Conservation (phyloP, 2,113 vertebrate species). For the Steatornis caripensis region DNA sequence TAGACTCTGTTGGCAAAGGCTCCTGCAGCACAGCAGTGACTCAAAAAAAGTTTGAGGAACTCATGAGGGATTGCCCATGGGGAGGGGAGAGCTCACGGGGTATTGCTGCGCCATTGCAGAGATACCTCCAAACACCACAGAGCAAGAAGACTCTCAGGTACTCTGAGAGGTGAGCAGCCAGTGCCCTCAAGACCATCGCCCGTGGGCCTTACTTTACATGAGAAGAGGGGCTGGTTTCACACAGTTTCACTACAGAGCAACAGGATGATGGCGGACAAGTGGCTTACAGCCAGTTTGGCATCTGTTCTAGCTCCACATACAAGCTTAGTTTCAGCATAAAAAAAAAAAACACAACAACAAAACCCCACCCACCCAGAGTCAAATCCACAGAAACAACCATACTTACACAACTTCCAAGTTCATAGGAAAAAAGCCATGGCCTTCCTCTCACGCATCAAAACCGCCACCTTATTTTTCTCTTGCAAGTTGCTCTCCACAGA, state of each 20-base stretch:
- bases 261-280: too few species aligned
- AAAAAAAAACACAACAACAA: too few species aligned
- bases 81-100: not conserved
- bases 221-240: not conserved
- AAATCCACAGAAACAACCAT: not conserved
- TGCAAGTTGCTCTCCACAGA: not conserved
- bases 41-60: not conserved
- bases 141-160: not conserved
- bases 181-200: not conserved
- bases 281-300: not conserved
- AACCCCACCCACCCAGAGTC: too few species aligned
- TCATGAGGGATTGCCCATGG: rapidly evolving
- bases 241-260: not conserved
- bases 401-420: not conserved
- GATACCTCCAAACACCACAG: rapidly evolving
- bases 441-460: rapidly evolving
- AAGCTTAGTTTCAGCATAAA: not conserved
- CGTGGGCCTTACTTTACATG: rapidly evolving
- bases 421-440: not conserved
- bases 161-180: not conserved
- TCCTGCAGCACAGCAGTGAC: not conserved
- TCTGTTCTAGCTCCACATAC: not conserved
- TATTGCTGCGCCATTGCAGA: rapidly evolving
- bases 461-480: not conserved
- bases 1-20: not conserved